Evolutionary conservation across 2,113 vertebrate genomes (phyloP), one percentile per base, ranked within the genome.

Genomic region (Heteronetta atricapilla): DNA sequence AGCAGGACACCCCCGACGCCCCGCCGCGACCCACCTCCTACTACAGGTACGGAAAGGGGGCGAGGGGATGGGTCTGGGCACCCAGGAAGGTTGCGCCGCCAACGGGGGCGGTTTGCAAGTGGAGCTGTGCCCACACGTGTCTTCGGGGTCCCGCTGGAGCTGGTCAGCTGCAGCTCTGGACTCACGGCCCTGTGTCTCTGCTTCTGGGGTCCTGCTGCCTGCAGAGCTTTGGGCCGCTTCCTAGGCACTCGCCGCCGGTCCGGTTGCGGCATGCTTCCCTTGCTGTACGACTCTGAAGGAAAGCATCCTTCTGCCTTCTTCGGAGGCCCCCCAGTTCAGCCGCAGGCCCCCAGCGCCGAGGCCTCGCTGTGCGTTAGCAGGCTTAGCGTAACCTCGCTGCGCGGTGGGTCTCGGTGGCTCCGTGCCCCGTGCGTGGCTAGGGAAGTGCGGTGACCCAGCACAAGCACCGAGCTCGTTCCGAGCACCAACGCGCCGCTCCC

Each of bases 1-100:
- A 99, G 88, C 99, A 99, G 96, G 99, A 99, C 70, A 98, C 98
- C 70, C 98, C 99, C 0, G 99, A 99, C 0, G 99, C 99, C 20
- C 99, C 99, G 0, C 97, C 98, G 44, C 98, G 99, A 48, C 99
- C 99, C 14, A 98, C 98, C 9, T 99, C 99, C 7, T 99, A 99
- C 93, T 99, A 99, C 98, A 99, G 99, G 99, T 99, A 98, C 26
- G 33, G 55, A 13, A 40, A 13, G 60, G 46, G 34, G 3, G 10
- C 0, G 16, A 29, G 38, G 84, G 63, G 34, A 22, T 4, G 44
- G 44, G 8, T 9, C 34, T 3, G 77, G 33, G 48, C 86, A 56
- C 68, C 36, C 62, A 69, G 74, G 38, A 0, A 0, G 74, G 72
- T 48, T 17, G 16, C 40, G 26, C 3, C 0, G 4, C 29, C 86